These are phyloP conservation scores for Oligia strigilis DNA, from an alignment of 2,888 invertebrate genomes.

Conservation along the genomic window DNA sequence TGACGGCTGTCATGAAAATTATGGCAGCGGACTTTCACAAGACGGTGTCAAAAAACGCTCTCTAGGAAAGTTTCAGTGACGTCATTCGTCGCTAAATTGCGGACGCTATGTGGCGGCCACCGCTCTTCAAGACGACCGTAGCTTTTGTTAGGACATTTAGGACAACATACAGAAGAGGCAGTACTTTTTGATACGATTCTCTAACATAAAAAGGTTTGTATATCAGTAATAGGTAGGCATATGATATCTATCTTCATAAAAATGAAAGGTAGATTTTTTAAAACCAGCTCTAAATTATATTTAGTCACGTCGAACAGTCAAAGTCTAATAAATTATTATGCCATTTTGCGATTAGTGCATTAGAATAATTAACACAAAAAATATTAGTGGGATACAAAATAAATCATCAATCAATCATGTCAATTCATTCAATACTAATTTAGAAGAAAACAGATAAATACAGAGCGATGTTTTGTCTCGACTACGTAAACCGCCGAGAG, in stretches of 20 bases:
- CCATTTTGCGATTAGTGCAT: slow-evolving; percentile 55
- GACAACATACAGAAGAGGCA: slow-evolving; percentile 43
- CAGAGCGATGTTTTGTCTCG: not conserved
- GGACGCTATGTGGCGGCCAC: not conserved
- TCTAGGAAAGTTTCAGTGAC: not conserved
- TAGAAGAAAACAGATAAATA: slow-evolving; percentile 1
- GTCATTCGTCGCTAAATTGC: not conserved
- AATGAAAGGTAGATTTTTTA: slow-evolving; percentile 10
- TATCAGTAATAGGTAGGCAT: slow-evolving; percentile 24
- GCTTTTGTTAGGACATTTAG: not conserved
- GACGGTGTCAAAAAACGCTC: no score
- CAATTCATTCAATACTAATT: not conserved
- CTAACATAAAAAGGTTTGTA: slow-evolving; percentile 32
- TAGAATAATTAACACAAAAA: slow-evolving; percentile 34
- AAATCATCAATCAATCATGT: slow-evolving; percentile 13
- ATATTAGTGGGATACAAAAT: slow-evolving; percentile 26
- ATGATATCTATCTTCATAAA: not conserved
- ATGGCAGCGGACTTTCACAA: not conserved
- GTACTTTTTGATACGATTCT: slow-evolving; percentile 46
- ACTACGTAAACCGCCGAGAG: not conserved
- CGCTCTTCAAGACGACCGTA: not conserved
- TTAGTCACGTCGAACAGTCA: slow-evolving; percentile 46
- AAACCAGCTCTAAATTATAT: slow-evolving; percentile 29
- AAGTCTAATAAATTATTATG: slow-evolving; percentile 55
- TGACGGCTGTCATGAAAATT: not conserved